These are phyloP conservation scores for Lanistes nyassanus DNA, from an alignment of 1,140 invertebrate genomes.

Conservation along the genomic window DNA sequence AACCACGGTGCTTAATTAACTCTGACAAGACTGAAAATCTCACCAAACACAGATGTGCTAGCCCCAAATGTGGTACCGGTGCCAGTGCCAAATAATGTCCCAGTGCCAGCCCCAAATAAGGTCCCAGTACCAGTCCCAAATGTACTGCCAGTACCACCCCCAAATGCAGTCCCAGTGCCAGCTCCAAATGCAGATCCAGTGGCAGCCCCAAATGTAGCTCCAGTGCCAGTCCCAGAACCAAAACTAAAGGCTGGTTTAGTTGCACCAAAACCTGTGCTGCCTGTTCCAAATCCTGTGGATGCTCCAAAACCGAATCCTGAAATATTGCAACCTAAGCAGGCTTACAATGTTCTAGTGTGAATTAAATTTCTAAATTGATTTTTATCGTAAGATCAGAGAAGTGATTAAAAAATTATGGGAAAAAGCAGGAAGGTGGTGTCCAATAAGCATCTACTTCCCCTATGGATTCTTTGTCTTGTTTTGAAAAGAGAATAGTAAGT, in stretches of 20 bases:
- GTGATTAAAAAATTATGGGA: neutral
- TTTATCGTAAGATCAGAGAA: neutral
- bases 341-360: slow-evolving; percentile 2
- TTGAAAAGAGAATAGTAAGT: too few species aligned
- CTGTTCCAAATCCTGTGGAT: slow-evolving; percentile 40
- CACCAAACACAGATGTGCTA: neutral
- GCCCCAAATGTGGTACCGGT: neutral
- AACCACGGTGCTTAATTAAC: too few species aligned
- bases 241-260: slow-evolving; percentile 65
- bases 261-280: slow-evolving; percentile 69
- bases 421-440: too few species aligned
- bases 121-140: neutral
- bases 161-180: neutral
- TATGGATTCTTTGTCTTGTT: slow-evolving; percentile 1
- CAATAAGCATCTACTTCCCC: neutral
- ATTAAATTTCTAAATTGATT: neutral
- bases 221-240: slow-evolving; percentile 38
- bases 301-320: slow-evolving; percentile 44
- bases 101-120: too few species aligned
- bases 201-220: slow-evolving; percentile 39
- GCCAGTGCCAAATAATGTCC: neutral
- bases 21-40: too few species aligned
- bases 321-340: neutral
- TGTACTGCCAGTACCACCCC: neutral
- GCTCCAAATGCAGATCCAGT: slow-evolving; percentile 38